Conservation (phyloP, 2,797 vertebrate species). For the Dendrocincla tyrannina region DNA sequence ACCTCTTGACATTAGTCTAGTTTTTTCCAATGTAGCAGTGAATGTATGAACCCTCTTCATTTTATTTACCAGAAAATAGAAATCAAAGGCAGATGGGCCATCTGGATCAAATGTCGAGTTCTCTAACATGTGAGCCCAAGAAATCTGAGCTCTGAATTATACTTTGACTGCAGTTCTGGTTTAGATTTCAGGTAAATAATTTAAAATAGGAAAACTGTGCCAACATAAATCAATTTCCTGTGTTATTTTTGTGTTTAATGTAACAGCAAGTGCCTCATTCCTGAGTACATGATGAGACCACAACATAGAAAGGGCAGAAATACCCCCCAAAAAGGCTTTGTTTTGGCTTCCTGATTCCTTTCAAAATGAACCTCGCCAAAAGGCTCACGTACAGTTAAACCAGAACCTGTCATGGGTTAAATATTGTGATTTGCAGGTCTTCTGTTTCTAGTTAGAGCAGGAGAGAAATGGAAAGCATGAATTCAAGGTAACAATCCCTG, state of each 20-base stretch:
- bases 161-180: constrained; percentile 53
- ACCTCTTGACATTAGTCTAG: neutral
- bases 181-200: constrained; percentile 73
- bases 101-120: constrained; percentile 53
- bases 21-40: neutral
- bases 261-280: constrained; percentile 67
- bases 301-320: constrained; percentile 54
- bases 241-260: constrained; percentile 63
- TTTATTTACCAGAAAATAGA: constrained; percentile 51
- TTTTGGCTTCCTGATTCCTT: constrained; percentile 47
- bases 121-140: neutral
- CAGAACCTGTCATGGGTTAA: constrained; percentile 27
- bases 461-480: neutral
- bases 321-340: constrained; percentile 36
- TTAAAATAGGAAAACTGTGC: constrained; percentile 61
- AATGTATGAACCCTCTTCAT: constrained; percentile 2
- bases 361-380: constrained; percentile 47
- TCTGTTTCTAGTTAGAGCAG: constrained; percentile 7
- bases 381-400: constrained; percentile 50
- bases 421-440: constrained; percentile 6
- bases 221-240: constrained; percentile 72
- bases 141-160: constrained; percentile 55
- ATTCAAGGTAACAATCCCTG: neutral
- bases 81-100: constrained; percentile 60
- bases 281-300: constrained; percentile 66